Evolutionary conservation across 2,113 vertebrate species (phyloP).

Genomic region (Balaeniceps rex): DNA sequence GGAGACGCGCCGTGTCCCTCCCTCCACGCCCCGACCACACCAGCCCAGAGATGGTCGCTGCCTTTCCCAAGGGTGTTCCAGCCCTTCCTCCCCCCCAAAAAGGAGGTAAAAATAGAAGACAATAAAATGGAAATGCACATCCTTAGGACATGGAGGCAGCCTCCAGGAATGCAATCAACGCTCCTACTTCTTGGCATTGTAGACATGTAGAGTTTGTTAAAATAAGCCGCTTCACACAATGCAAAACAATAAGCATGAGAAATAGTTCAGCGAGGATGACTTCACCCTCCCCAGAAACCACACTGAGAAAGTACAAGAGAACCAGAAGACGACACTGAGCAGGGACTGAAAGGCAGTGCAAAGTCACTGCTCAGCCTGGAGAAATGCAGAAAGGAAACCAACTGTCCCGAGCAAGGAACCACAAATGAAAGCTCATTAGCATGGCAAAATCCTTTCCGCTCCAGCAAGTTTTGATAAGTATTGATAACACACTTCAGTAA

Average conservation of each 20-base stretch:
- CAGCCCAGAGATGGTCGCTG: not conserved
- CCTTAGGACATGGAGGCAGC: not conserved
- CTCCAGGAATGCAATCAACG: not conserved
- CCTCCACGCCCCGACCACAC: not conserved
- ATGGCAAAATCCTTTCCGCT: conserved; percentile 4
- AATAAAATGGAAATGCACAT: conserved; percentile 30
- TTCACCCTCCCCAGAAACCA: not conserved
- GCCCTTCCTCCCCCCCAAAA: conserved; percentile 37
- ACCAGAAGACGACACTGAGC: not conserved
- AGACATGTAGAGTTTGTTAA: not conserved
- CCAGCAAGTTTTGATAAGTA: conserved; percentile 8
- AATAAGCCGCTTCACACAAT: not conserved
- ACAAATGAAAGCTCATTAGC: not conserved
- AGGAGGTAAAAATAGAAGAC: conserved; percentile 15
- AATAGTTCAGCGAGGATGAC: not conserved
- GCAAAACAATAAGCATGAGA: not conserved
- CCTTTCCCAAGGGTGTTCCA: not conserved
- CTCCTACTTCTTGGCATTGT: not conserved
- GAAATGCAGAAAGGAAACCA: not conserved
- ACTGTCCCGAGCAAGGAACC: not conserved
- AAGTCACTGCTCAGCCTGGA: not conserved
- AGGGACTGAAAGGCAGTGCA: not conserved
- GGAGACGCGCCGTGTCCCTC: not conserved
- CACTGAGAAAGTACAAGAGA: not conserved
- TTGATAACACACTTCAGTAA: not conserved